These are phyloP conservation scores for Cremastinae sp. DNA, from an alignment of 2,888 invertebrate species.

Conservation along the genomic window DNA sequence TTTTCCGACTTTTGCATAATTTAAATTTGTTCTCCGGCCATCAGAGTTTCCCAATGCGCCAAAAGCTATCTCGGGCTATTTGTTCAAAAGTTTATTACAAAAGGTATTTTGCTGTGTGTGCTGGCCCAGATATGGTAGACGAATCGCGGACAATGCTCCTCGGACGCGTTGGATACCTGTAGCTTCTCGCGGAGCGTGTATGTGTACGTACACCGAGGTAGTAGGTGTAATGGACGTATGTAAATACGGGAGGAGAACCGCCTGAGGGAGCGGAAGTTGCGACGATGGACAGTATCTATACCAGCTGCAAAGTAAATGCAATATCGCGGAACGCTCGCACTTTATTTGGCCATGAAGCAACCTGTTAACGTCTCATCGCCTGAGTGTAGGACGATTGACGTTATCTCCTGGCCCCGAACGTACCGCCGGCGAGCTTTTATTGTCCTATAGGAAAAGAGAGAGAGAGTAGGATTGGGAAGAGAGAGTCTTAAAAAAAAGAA, in stretches of 20 bases:
- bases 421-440: neutral
- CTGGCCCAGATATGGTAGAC: constrained; percentile 18
- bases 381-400: neutral
- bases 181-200: constrained; percentile 27
- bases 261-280: constrained; percentile 41
- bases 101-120: neutral
- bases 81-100: too few species aligned
- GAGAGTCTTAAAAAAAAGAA: neutral
- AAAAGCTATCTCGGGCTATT: too few species aligned
- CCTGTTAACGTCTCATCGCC: constrained; percentile 22
- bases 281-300: constrained; percentile 40
- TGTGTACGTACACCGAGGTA: constrained; percentile 23
- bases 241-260: constrained; percentile 5
- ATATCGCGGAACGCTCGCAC: constrained; percentile 23
- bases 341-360: constrained; percentile 27
- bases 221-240: constrained; percentile 18
- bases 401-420: constrained; percentile 25
- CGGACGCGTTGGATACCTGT: constrained; percentile 42
- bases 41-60: too few species aligned
- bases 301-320: constrained; percentile 12
- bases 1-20: too few species aligned
- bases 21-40: too few species aligned
- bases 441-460: neutral
- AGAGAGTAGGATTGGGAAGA: too few species aligned
- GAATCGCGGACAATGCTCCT: constrained; percentile 14